Evolutionary conservation across 2,113 vertebrate species (phyloP).

Genomic region (rat (Rattus norvegicus)): DNA sequence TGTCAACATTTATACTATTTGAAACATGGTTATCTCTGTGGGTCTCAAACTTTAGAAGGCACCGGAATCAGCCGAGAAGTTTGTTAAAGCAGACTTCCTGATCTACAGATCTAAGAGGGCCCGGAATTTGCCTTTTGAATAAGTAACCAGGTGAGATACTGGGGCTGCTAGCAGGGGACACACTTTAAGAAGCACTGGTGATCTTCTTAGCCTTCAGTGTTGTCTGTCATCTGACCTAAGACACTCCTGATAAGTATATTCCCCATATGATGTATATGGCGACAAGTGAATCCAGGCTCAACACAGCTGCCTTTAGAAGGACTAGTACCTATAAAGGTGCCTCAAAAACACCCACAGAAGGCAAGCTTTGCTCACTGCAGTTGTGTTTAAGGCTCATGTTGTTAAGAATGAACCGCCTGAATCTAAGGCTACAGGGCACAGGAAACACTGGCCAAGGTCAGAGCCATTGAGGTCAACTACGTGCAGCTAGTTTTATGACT

Average conservation of each 20-base stretch:
- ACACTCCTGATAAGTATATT: background rate
- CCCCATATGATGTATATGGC: background rate
- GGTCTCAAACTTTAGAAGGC: background rate
- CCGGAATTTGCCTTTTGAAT: background rate
- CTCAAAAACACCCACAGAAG: background rate
- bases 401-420: background rate
- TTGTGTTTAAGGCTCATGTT: slow-evolving; percentile 1
- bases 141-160: background rate
- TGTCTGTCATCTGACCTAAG: background rate
- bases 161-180: background rate
- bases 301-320: background rate
- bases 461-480: background rate
- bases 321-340: background rate
- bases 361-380: background rate
- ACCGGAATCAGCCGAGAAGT: background rate
- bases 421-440: background rate
- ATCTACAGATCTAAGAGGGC: background rate
- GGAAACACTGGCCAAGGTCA: background rate
- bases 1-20: background rate
- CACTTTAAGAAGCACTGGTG: background rate
- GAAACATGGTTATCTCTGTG: background rate
- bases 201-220: background rate
- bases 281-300: background rate
- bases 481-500: background rate
- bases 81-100: background rate